Conservation (phyloP, 2,888 invertebrate genomes). For the Hemithea aestivaria region DNA sequence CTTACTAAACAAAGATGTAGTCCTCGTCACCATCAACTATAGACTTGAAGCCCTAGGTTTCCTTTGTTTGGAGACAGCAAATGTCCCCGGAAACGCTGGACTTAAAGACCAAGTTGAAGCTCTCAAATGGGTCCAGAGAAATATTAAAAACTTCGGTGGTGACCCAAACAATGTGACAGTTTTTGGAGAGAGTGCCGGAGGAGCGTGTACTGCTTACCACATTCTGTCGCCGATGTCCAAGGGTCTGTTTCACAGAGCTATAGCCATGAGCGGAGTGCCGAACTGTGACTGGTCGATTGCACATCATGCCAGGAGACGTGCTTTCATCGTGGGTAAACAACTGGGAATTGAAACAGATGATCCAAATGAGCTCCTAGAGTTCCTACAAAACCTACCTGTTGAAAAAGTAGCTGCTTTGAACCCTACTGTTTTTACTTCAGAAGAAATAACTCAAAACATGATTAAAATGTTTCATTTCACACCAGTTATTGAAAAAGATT, state of each 20-base stretch:
- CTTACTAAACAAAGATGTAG: constrained; percentile 68
- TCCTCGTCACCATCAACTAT: constrained; percentile 78
- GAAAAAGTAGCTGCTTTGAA: constrained; percentile 30
- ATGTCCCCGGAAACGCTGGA: constrained; percentile 80
- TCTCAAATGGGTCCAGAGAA: constrained; percentile 43
- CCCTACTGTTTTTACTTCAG: constrained; percentile 24
- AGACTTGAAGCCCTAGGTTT: constrained; percentile 76
- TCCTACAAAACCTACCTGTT: constrained; percentile 37
- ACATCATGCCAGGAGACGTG: constrained; percentile 35
- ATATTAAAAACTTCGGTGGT: constrained; percentile 45
- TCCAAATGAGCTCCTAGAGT: constrained; percentile 36
- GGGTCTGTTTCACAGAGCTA: constrained; percentile 46
- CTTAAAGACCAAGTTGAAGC: constrained; percentile 60
- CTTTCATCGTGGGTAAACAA: constrained; percentile 39
- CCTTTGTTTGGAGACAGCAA: constrained; percentile 68
- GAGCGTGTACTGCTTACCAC: constrained; percentile 37
- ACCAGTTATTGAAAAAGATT: constrained; percentile 37
- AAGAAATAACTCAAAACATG: constrained; percentile 17
- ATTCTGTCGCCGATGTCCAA: constrained; percentile 50
- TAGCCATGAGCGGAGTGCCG: constrained; percentile 49
- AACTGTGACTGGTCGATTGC: constrained; percentile 38
- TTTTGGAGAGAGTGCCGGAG: constrained; percentile 51
- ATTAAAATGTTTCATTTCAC: constrained; percentile 27
- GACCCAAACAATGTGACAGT: constrained; percentile 43
- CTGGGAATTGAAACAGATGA: constrained; percentile 41